A percentile compares a stretch with the other conserved stretches of the same genome.
Conservation (phyloP, 2,113 vertebrate species). For the Labrus mixtus region DNA sequence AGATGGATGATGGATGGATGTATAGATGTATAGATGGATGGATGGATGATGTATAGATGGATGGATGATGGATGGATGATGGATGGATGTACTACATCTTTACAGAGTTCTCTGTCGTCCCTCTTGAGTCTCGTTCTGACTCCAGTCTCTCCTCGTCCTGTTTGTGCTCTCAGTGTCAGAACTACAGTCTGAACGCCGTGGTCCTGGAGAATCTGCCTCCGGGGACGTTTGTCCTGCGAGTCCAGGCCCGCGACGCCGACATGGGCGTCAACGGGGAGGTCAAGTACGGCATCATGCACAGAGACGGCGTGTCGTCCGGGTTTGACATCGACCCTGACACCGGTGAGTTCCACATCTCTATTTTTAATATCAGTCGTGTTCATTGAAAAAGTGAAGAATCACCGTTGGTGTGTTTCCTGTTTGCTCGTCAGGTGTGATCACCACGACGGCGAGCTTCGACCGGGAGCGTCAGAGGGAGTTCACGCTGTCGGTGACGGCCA, state of each 20-base stretch:
- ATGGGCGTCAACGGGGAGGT: conserved; percentile 89
- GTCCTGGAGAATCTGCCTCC: conserved; percentile 91
- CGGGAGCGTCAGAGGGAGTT: conserved; percentile 88
- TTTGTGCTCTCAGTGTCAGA: conserved; percentile 83
- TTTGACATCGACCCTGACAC: conserved; percentile 88
- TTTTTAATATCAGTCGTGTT: not conserved
- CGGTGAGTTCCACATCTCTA: conserved; percentile 68
- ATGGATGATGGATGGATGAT: too few species aligned
- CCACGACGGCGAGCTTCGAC: conserved; percentile 86
- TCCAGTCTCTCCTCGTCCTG: not conserved
- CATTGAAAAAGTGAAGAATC: not conserved
- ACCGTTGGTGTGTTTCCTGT: not conserved
- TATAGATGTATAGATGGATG: too few species aligned
- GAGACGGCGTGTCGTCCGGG: conserved; percentile 84
- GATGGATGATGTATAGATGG: too few species aligned
- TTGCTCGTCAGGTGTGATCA: conserved; percentile 84
- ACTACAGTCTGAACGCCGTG: conserved; percentile 87
- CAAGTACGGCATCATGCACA: conserved; percentile 90
- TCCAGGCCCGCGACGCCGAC: conserved; percentile 89
- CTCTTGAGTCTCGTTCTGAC: not conserved
- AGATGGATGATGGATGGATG: too few species aligned
- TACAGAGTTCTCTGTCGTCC: not conserved
- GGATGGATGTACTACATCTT: too few species aligned
- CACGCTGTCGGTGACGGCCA: conserved; percentile 87
- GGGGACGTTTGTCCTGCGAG: conserved; percentile 84